Evolutionary conservation across 2,888 invertebrate genomes (phyloP).

Genomic region (Acheta domesticus): DNA sequence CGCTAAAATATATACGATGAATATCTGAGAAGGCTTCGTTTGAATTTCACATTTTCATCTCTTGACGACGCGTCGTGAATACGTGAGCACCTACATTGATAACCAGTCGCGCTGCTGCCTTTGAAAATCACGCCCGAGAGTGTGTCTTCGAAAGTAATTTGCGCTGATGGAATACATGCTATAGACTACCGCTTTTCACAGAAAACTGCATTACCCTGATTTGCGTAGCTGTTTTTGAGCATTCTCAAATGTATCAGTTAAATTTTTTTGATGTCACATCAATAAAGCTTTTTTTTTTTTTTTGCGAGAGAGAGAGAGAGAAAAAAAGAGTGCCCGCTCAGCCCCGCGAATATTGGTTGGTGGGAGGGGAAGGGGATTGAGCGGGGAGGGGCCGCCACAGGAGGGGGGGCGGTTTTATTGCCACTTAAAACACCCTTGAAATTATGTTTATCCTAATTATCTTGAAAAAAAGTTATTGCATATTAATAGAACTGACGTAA

Average conservation of each 20-base stretch:
- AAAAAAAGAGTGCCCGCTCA: not conserved
- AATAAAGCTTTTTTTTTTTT: not conserved
- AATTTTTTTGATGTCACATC: not conserved
- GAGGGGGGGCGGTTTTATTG: not conserved
- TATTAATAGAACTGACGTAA: conserved; percentile 9
- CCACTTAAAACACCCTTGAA: conserved; percentile 18
- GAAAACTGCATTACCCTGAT: not conserved
- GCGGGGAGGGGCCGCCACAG: not conserved
- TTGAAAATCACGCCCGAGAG: not conserved
- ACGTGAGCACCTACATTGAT: not conserved
- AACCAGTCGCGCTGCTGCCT: not conserved
- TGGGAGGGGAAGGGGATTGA: not conserved
- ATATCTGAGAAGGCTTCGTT: not conserved
- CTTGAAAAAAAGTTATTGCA: conserved; percentile 18
- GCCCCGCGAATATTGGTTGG: not conserved
- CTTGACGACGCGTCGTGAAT: not conserved
- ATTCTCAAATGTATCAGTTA: conserved; percentile 11
- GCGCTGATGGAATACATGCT: conserved; percentile 3
- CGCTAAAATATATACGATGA: not conserved
- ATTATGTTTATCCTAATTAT: conserved; percentile 18
- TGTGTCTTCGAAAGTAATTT: not conserved
- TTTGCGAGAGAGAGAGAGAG: not conserved
- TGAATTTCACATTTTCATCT: not conserved
- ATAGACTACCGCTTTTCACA: not conserved
- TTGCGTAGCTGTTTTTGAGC: conserved; percentile 9